A percentile compares a stretch with the other conserved stretches of the same genome.
Evolutionary conservation across 2,797 vertebrate genomes (phyloP).

Genomic region (Darevskia mixta): DNA sequence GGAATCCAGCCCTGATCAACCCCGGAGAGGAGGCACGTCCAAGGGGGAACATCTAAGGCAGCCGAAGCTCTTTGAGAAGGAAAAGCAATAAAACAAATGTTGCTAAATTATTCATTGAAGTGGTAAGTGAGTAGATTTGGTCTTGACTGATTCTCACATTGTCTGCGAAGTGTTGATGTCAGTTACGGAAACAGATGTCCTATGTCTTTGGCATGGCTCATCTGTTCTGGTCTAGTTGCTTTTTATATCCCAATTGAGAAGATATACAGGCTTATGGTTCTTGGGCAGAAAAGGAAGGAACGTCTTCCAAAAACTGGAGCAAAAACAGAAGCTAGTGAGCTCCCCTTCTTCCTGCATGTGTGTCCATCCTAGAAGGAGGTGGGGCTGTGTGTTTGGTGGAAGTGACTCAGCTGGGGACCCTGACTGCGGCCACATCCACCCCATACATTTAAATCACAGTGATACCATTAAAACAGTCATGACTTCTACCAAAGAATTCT

Average conservation of each 20-base stretch:
- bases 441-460: too few species aligned
- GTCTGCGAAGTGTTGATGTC: not conserved
- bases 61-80: not conserved
- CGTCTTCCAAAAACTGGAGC: not conserved
- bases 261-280: rapidly evolving
- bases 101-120: slow-evolving; percentile 13
- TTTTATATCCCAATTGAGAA: not conserved
- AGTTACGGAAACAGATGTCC: slow-evolving; percentile 12
- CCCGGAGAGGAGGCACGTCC: not conserved
- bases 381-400: too few species aligned
- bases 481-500: too few species aligned
- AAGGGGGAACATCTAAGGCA: not conserved
- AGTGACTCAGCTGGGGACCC: too few species aligned
- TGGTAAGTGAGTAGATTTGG: not conserved
- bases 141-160: not conserved
- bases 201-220: not conserved
- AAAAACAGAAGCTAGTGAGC: not conserved
- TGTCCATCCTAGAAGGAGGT: not conserved
- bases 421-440: too few species aligned
- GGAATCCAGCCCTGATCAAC: slow-evolving; percentile 11
- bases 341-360: not conserved
- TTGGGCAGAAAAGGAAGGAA: not conserved
- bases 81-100: slow-evolving; percentile 4
- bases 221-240: not conserved
- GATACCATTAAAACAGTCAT: too few species aligned